Evolutionary conservation across 2,113 vertebrate species (phyloP).

Genomic region (Xenotilapia leptura): DNA sequence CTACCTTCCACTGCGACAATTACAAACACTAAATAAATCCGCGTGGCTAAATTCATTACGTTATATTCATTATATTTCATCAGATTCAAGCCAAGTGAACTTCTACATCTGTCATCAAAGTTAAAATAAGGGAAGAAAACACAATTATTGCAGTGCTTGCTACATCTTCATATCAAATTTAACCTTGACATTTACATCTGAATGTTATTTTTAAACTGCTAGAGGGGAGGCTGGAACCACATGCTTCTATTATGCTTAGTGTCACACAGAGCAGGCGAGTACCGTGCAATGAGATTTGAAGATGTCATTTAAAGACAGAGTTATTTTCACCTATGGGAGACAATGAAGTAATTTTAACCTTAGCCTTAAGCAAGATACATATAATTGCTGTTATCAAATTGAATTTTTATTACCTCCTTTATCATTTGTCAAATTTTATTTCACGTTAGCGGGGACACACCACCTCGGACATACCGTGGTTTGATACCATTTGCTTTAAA

Average conservation of each 20-base stretch:
- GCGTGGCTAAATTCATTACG: not conserved
- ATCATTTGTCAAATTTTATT: not conserved
- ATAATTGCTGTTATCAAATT: not conserved
- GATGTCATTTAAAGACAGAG: not conserved
- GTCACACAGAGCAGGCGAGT: not conserved
- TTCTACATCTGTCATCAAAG: constrained; percentile 16
- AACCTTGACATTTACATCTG: constrained; percentile 30
- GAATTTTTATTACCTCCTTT: not conserved
- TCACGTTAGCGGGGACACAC: not conserved
- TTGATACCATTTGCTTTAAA: not conserved
- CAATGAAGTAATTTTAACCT: not conserved
- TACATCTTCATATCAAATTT: constrained; percentile 18
- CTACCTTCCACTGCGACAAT: constrained; percentile 2
- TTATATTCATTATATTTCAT: not conserved
- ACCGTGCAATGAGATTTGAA: not conserved
- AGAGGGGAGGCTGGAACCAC: not conserved
- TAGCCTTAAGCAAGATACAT: not conserved
- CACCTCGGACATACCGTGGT: not conserved
- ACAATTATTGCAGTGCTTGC: not conserved
- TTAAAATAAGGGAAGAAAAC: constrained; percentile 10
- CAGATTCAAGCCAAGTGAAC: not conserved
- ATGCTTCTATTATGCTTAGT: not conserved
- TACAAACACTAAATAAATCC: not conserved
- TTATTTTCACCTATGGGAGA: not conserved
- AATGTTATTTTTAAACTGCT: constrained; percentile 12